Base-by-base conservation (phyloP, 2,113 vertebrate genomes). In the Craseonycteris thonglongyai region DNA sequence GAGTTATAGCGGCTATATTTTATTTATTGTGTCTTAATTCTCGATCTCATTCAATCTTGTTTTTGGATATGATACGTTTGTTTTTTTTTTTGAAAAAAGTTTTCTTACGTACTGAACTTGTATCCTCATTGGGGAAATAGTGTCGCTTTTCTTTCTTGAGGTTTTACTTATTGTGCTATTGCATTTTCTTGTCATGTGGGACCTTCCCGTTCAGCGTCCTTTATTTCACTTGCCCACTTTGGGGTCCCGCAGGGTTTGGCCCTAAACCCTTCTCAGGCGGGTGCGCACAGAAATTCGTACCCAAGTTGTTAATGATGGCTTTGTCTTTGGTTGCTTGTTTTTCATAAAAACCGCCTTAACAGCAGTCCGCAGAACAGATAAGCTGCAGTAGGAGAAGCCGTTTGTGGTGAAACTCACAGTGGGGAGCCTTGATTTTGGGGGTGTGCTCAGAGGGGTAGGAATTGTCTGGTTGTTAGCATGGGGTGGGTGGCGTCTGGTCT, bases 91-190 rank as follows among this genome's bases (percentile, higher is more conserved):
- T 16, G 3, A 2, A n/a, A n/a, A n/a, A 47, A 47, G 56, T 90
- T 74, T 87, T 74, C 40, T 28, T 22, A 95, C 54, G 42, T 58
- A 21, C 72, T 89, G 54, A 13, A 71, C 15, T 49, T 82, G 0
- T 78, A 3, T 89, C 58, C 93, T 72, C 80, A 78, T 71, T n/a
- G 80, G 87, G 28, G 54, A 89, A 79, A 58, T 38, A 42, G 35
- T 47, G 21, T 89, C 69, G 47, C 26, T 90, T 88, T 95, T 95
- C 69, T 81, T 76, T 94, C n/a, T 49, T 22, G 13, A 76, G 94
- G 15, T 18, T 63, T 4, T 88, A 26, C 26, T 42, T 92, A 66
- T 35, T 83, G 58, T 45, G 7, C 83, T 33, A 45, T 4, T 6
- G 7, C 22, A 1, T 90, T 96, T 96, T 95, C 76, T 92, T 83